A percentile compares a stretch with the other conserved stretches of the same genome.
phyloP scores from a whole-genome alignment of 2,888 invertebrate species.

The Pristionchus maxplancki region DNA sequence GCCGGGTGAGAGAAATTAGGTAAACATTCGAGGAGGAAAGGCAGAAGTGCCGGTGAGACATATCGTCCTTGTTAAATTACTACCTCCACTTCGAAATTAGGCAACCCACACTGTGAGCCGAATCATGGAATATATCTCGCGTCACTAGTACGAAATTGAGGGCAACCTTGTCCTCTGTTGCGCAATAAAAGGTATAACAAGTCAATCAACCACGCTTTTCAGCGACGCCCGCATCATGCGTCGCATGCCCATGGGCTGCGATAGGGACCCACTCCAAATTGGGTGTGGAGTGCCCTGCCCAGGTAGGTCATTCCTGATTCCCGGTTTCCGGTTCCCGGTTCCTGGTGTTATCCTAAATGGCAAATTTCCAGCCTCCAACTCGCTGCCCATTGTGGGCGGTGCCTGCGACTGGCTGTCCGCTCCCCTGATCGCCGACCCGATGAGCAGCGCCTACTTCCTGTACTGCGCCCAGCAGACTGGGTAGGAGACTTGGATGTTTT shows the following conservation, averaged over 20 bases:
- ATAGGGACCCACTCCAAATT: slow-evolving; percentile 44
- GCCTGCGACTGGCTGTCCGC: slow-evolving; percentile 73
- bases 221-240: slow-evolving; percentile 47
- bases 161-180: too few species aligned
- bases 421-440: slow-evolving; percentile 64
- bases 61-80: too few species aligned
- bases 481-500: slow-evolving; percentile 53
- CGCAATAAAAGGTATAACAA: too few species aligned
- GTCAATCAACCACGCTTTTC: too few species aligned
- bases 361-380: slow-evolving; percentile 57
- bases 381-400: slow-evolving; percentile 61
- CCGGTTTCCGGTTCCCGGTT: neutral
- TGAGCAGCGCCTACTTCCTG: slow-evolving; percentile 67
- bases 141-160: too few species aligned
- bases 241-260: slow-evolving; percentile 47
- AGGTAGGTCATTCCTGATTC: neutral
- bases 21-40: slow-evolving; percentile 71
- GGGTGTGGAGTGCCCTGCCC: slow-evolving; percentile 52
- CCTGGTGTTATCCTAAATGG: too few species aligned
- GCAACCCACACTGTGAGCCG: too few species aligned
- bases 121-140: too few species aligned
- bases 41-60: slow-evolving; percentile 56
- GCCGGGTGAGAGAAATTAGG: too few species aligned
- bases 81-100: too few species aligned
- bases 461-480: slow-evolving; percentile 73